Evolutionary conservation across 2,888 invertebrate species (phyloP).

Genomic region (Eucriotettix oculatus): DNA sequence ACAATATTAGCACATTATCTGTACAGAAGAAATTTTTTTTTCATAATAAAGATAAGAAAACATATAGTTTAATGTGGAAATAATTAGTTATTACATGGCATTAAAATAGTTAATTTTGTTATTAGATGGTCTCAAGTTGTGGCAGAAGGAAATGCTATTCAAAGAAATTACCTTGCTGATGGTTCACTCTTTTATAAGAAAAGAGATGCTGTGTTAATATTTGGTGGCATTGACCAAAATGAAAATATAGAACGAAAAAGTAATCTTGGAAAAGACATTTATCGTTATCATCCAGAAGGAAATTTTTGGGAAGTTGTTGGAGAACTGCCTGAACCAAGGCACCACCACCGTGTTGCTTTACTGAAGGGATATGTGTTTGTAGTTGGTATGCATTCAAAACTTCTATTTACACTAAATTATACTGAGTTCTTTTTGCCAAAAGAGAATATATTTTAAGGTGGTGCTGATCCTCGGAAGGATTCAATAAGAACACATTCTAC

Average conservation of each 20-base stretch:
- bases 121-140: no score
- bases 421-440: no score
- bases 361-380: conserved; percentile 46
- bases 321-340: conserved; percentile 49
- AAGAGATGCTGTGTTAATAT: conserved; percentile 43
- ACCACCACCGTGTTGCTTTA: conserved; percentile 48
- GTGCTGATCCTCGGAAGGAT: conserved; percentile 45
- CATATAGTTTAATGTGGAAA: no score
- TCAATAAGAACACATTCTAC: conserved; percentile 37
- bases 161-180: conserved; percentile 30
- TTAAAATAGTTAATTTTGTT: no score
- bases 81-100: no score
- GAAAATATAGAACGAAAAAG: conserved; percentile 33
- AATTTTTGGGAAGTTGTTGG: conserved; percentile 51
- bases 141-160: background rate
- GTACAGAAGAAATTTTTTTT: no score
- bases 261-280: conserved; percentile 45
- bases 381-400: conserved; percentile 32
- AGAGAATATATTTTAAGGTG: conserved; percentile 29
- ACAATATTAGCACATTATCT: no score
- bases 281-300: conserved; percentile 29
- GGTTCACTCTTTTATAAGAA: conserved; percentile 38
- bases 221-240: conserved; percentile 53
- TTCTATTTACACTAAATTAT: no score
- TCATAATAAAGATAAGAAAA: no score